phyloP scores from a whole-genome alignment of 2,797 vertebrate species.

The Apogon hyalosoma region DNA sequence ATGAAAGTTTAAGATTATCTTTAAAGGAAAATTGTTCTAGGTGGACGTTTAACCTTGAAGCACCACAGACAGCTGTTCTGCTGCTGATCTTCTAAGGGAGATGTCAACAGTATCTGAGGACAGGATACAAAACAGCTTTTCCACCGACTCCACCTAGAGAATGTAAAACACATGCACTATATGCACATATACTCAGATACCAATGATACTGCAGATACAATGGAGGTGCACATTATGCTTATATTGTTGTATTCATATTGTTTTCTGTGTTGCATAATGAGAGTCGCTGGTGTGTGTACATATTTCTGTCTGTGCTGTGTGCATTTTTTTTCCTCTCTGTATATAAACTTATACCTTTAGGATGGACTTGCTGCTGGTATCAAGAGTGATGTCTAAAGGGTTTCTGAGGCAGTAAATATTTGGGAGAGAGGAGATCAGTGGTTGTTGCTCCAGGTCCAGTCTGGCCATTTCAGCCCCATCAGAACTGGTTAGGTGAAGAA shows the following conservation, averaged over 20 bases:
- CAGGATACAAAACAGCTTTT: constrained; percentile 91
- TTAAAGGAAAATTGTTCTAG: background rate
- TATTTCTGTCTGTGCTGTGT: background rate
- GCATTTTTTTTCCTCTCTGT: background rate
- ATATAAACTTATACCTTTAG: constrained; percentile 87
- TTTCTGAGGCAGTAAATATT: constrained; percentile 85
- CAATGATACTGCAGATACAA: too few species aligned
- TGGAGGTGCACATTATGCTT: background rate
- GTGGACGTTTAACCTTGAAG: constrained; percentile 88
- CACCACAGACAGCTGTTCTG: constrained; percentile 92
- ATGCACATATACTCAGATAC: background rate
- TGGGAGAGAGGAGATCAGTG: constrained; percentile 81
- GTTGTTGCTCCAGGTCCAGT: constrained; percentile 79
- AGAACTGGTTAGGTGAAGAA: constrained; percentile 83
- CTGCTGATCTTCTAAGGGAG: constrained; percentile 90
- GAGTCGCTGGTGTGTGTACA: background rate
- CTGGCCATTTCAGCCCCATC: constrained; percentile 79
- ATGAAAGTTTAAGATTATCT: too few species aligned
- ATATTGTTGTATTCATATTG: background rate
- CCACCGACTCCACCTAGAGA: constrained; percentile 89
- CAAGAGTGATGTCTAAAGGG: constrained; percentile 86
- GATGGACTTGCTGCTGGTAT: constrained; percentile 86
- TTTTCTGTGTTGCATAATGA: background rate
- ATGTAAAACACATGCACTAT: constrained; percentile 13
- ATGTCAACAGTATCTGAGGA: constrained; percentile 89